A percentile compares a stretch with the other conserved stretches of the same genome.
Conservation (phyloP, 2,888 invertebrate species). For the Isoperla grammatica region DNA sequence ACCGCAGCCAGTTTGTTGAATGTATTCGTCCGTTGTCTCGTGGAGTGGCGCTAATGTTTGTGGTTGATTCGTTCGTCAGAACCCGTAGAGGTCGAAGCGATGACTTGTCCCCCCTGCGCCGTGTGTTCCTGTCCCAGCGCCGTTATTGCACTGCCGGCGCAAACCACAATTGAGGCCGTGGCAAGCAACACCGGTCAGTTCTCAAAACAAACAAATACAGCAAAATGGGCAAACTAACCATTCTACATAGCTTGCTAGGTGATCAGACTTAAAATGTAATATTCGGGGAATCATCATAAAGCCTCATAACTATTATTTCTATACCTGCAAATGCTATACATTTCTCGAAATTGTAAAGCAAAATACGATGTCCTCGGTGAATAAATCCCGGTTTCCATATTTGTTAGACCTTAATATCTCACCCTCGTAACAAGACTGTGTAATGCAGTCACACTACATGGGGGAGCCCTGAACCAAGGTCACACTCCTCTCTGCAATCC, state of each 20-base stretch:
- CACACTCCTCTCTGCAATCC: too few species aligned
- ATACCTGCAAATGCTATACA: not conserved
- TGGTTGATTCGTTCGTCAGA: conserved; percentile 7
- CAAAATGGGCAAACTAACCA: not conserved
- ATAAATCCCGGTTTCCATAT: too few species aligned
- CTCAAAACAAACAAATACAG: not conserved
- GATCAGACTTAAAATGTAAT: not conserved
- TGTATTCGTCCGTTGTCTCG: not conserved
- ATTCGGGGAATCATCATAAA: not conserved
- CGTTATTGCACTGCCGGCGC: not conserved
- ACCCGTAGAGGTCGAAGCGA: conserved; percentile 14
- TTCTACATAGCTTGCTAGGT: not conserved
- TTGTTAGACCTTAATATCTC: too few species aligned
- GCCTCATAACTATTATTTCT: not conserved
- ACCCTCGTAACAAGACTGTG: too few species aligned
- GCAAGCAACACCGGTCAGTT: conserved; percentile 4
- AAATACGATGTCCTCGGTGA: not conserved
- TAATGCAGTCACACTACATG: too few species aligned
- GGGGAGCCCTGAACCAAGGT: too few species aligned
- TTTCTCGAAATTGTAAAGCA: not conserved
- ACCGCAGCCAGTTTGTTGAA: not conserved
- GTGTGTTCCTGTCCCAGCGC: conserved; percentile 18
- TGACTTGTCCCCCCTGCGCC: conserved; percentile 23
- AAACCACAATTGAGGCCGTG: conserved; percentile 15
- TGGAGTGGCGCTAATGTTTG: conserved; percentile 1